Evolutionary conservation across 2,888 invertebrate species (phyloP), one percentile per base, ranked within the genome.

Genomic region (Galeruca laticollis): DNA sequence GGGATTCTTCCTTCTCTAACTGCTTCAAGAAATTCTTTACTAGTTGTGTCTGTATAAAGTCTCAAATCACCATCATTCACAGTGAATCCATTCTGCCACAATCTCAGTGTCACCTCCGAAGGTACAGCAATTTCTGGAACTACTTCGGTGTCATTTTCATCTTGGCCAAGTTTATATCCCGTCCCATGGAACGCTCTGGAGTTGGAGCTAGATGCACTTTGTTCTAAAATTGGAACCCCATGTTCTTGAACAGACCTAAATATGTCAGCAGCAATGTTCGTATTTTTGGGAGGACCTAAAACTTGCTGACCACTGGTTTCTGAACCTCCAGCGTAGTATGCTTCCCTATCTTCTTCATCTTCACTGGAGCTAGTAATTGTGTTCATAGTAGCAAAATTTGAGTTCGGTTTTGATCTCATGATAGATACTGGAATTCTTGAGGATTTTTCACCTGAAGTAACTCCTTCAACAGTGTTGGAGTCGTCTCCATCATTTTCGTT

Each of bases 61-160:
- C 97, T 87, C 70, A 99, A 85, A n/a, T 94, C 91, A 0, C 96
- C 97, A 79, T 94, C 92, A 86, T 98, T 95, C 68, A 99, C 91
- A 56, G 95, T 96, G 86, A 99, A 99, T 0, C 99, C 99, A 83
- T 97, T 94, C 77, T 93, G 92, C 95, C 97, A 99, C 73, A 99
- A 86, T 72, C 94, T 94, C 71, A 98, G 87, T 0, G 91, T 89
- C 5, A 95, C 91, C 68, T 90, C 88, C 20, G 85, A 82, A 49
- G 88, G 86, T 11, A 83, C 83, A 15, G 85, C 79, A 37, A 80
- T 79, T 5, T 84, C 85, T 35, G 85, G 80, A 31, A 85, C 79
- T 84, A 88, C 88, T 84, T 89, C 88, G 11, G 89, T 87, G 78
- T 90, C 91, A 76, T 87, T 87, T 66, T 84, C 87, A 60, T 90